Evolutionary conservation across 2,888 invertebrate genomes (phyloP), one percentile per base, ranked within the genome.

Genomic region (Belgica antarctica): DNA sequence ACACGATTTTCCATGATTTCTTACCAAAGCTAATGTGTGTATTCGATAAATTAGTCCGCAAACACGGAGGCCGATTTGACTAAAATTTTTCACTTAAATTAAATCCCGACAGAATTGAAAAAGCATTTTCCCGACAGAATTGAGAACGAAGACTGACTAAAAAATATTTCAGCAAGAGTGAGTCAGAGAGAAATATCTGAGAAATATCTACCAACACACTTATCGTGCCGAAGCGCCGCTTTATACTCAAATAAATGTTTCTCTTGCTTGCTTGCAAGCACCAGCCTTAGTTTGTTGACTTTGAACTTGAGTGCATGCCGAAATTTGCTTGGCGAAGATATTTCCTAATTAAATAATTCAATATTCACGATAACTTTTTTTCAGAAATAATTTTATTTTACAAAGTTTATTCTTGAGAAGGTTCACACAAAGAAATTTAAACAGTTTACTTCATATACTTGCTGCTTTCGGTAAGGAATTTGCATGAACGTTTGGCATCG

Each of bases 401-500:
- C 34, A n/a, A 52, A 52, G 17, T 12, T 52, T 52, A 3, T 52
- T 52, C 22, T 12, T 22, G 8, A 31, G 5, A 8, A 31, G 17
- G 15, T 22, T n/a, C 15, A 46, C 5, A 46, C 46, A n/a, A 10
- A 24, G 12, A 52, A 52, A 24, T 19, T 3, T 52, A 19, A 22
- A 24, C 4, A 52, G 47, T 19, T 82, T 85, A 94, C 83, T 89
- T 87, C 94, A 96, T 94, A 80, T 85, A 96, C 82, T 95, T 95
- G 75, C 94, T 94, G 76, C 89, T 87, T 76, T 94, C 90, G 0
- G 92, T 88, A 66, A 97, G 84, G 76, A 96, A 92, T 78, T 92
- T 92, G 0, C 96, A 94, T 0, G 97, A 97, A 31, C 95, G 88
- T 81, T 98, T 98, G 22, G 96, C 96, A 83, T 99, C 98, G 72